A percentile compares a stretch with the other conserved stretches of the same genome.
Conservation (phyloP, 1,140 invertebrate genomes). For the Saxidomus purpurata region DNA sequence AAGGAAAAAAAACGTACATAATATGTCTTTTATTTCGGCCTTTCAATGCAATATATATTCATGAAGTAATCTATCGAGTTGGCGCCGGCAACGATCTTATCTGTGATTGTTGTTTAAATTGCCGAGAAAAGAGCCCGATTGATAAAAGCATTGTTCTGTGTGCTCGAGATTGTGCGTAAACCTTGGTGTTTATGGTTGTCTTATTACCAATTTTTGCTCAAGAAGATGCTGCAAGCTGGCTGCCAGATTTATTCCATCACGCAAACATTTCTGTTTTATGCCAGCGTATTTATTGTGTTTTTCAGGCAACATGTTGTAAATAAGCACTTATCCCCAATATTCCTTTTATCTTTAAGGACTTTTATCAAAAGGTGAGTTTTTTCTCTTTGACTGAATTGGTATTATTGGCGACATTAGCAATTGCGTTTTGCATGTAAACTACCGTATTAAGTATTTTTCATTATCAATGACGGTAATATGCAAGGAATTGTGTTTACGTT, state of each 20-base stretch:
- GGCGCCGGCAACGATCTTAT: background rate
- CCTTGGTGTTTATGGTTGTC: background rate
- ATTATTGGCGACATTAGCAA: too few relatives aligned
- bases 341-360: background rate
- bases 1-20: background rate
- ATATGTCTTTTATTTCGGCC: background rate
- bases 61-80: background rate
- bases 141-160: background rate
- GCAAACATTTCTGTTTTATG: background rate
- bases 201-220: background rate
- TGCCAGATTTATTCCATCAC: background rate
- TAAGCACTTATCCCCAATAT: background rate
- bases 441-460: too few relatives aligned
- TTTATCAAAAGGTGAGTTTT: too few relatives aligned
- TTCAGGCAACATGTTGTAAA: background rate
- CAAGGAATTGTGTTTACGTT: too few relatives aligned
- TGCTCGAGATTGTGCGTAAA: background rate
- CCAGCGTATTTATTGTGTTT: background rate
- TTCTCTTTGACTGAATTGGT: too few relatives aligned
- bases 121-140: background rate
- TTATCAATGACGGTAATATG: too few relatives aligned
- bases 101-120: constrained; percentile 14
- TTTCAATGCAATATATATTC: constrained; percentile 14
- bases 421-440: too few relatives aligned
- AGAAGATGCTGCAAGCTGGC: background rate